Conservation (phyloP, 2,797 vertebrate species). For the Vipera latastei region DNA sequence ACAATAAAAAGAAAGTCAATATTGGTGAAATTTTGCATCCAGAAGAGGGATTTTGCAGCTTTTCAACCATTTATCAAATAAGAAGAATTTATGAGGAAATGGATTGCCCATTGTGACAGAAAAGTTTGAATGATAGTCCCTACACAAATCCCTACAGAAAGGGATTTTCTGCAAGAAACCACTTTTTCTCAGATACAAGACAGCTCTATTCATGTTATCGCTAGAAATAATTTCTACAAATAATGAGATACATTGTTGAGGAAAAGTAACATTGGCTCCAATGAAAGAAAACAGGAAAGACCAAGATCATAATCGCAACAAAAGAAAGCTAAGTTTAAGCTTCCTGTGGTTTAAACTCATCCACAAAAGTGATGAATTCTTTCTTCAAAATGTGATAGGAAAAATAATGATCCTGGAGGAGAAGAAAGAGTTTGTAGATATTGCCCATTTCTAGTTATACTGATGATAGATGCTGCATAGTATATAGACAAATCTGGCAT, state of each 20-base stretch:
- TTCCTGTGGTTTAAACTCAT: neutral
- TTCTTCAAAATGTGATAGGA: neutral
- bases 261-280: neutral
- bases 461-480: neutral
- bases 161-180: neutral
- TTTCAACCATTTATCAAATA: neutral
- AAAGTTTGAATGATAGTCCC: neutral
- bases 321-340: neutral
- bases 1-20: neutral
- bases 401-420: neutral
- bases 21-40: neutral
- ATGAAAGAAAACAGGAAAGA: neutral
- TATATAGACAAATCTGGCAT: neutral
- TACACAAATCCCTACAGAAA: neutral
- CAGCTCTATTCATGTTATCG: neutral
- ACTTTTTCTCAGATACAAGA: neutral
- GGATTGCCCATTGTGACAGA: neutral
- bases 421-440: neutral
- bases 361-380: neutral
- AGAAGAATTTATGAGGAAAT: neutral
- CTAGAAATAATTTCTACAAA: neutral
- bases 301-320: neutral
- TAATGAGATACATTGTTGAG: neutral
- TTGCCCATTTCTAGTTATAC: neutral
- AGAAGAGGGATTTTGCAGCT: neutral